Evolutionary conservation across 2,113 vertebrate genomes (phyloP).

Genomic region (Nothocercus julius): DNA sequence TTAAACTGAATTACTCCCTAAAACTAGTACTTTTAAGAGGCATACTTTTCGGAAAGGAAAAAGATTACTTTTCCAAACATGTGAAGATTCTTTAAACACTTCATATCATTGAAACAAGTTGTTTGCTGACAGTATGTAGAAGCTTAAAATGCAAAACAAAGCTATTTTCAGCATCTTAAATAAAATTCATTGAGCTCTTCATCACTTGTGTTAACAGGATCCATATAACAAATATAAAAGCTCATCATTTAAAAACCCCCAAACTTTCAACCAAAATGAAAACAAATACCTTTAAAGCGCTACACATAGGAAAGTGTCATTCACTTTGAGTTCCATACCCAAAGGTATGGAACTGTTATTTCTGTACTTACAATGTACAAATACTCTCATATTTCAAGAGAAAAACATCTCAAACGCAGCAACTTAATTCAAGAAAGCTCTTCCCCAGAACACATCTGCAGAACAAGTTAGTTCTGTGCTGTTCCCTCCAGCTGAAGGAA

Average conservation of each 20-base stretch:
- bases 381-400: background rate
- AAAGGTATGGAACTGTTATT: background rate
- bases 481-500: background rate
- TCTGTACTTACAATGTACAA: background rate
- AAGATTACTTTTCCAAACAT: background rate
- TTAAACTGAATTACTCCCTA: background rate
- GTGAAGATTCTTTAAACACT: background rate
- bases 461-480: background rate
- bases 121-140: background rate
- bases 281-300: background rate
- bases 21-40: background rate
- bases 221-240: background rate
- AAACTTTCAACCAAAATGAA: background rate
- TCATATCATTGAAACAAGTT: background rate
- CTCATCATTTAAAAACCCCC: background rate
- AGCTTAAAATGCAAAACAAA: background rate
- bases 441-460: background rate
- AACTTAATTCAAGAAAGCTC: background rate
- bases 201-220: background rate
- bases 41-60: background rate
- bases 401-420: background rate
- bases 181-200: background rate
- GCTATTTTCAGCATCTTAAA: background rate
- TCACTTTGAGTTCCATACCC: background rate
- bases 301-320: background rate